Evolutionary conservation across 2,797 vertebrate genomes (phyloP), one percentile per base, ranked within the genome.

Genomic region (Labroides dimidiatus): DNA sequence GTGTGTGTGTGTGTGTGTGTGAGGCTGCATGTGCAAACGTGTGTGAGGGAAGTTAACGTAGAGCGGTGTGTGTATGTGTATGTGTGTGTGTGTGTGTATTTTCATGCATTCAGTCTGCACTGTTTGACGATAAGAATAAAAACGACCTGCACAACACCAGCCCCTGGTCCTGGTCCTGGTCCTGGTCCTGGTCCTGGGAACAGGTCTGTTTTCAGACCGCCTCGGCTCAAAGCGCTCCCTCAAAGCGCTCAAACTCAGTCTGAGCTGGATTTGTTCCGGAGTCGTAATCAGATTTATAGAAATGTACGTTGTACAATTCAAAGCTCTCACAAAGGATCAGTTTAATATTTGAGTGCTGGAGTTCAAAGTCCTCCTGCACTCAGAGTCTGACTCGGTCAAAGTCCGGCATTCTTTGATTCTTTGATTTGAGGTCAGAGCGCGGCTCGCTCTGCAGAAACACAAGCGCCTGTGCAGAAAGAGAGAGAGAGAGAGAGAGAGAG

Each of bases 1-100:
- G 60, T 45, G 43, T 56, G 60, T 45, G 43, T 56, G 60, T 45
- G 43, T n/a, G 61, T 30, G 54, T 54, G 44, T 56, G 60, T 45
- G 43, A 42, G 44, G 51, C 27, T 66, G 54, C 62, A 30, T 47
- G 66, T 42, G 49, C 41, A 44, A 37, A 61, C 52, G 0, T 55
- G 68, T 11, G 14, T 66, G 12, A 37, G 36, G 4, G 61, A 52
- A 64, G 47, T 60, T 54, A 14, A 65, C 59, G 52, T 53, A 27
- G 1, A 44, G 49, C 30, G 30, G 48, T 33, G 30, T 33, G 30
- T 27, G 24, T 27, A 27, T 27, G 24, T 6, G 6, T n/a, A 27
- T 6, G 24, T 27, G 24, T 27, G 24, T 27, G 24, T 27, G 24
- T 27, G 24, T 27, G 24, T 27, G n/a, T n/a, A n/a, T n/a, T n/a